phyloP scores from a whole-genome alignment of 2,888 invertebrate genomes.

The Euzetes globulus region DNA sequence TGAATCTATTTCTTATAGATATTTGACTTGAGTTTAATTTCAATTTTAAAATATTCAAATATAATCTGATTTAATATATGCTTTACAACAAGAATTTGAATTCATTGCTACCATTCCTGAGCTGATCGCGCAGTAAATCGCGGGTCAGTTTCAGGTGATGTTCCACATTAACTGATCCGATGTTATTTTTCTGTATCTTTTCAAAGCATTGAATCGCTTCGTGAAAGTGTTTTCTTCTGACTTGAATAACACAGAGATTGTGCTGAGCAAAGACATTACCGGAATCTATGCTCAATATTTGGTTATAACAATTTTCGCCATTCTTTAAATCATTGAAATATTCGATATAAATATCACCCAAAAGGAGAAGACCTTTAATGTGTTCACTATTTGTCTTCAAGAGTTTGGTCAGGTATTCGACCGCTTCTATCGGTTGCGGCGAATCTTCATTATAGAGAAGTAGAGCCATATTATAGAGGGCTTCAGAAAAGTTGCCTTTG shows the following conservation, averaged over 20 bases:
- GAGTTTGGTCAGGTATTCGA: slow-evolving; percentile 26
- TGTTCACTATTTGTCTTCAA: slow-evolving; percentile 29
- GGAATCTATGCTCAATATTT: slow-evolving; percentile 22
- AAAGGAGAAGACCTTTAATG: slow-evolving; percentile 28
- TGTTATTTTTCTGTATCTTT: slow-evolving; percentile 13
- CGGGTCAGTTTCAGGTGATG: slow-evolving; percentile 26
- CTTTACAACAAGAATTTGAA: slow-evolving; percentile 16
- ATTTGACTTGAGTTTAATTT: background rate
- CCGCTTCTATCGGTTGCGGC: slow-evolving; percentile 21
- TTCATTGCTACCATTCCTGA: slow-evolving; percentile 29
- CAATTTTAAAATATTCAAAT: background rate
- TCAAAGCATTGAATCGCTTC: slow-evolving; percentile 33
- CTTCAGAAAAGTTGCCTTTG: slow-evolving; percentile 32
- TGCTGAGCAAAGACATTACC: slow-evolving; percentile 28
- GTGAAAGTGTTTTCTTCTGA: slow-evolving; percentile 26
- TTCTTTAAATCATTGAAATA: slow-evolving; percentile 25
- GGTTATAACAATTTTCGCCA: slow-evolving; percentile 24
- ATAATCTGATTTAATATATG: background rate
- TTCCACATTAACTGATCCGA: slow-evolving; percentile 20
- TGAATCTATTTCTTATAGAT: background rate
- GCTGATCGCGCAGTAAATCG: slow-evolving; percentile 16
- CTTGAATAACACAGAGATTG: slow-evolving; percentile 33
- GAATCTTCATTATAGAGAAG: slow-evolving; percentile 33
- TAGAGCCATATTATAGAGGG: slow-evolving; percentile 36
- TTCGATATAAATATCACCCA: slow-evolving; percentile 33